Evolutionary conservation across 2,797 vertebrate species (phyloP).

Genomic region (Margarornis squamiger): DNA sequence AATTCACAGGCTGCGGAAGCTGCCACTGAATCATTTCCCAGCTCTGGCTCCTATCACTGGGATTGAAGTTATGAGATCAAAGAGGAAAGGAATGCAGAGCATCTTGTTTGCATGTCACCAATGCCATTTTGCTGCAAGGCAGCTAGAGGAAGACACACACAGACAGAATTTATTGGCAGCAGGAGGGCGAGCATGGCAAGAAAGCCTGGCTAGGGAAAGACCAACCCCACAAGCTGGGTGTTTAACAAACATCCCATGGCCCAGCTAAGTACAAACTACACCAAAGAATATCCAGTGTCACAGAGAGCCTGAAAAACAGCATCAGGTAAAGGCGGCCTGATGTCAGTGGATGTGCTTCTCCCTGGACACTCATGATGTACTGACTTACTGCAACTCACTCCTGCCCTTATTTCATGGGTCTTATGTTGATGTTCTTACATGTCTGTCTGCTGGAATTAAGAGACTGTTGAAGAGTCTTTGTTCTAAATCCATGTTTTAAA

Average conservation of each 20-base stretch:
- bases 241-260: background rate
- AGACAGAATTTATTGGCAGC: background rate
- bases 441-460: background rate
- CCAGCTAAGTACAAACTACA: background rate
- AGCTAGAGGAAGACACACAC: background rate
- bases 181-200: background rate
- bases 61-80: conserved; percentile 37
- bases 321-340: background rate
- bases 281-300: background rate
- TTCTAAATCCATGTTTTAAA: background rate
- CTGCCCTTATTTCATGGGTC: background rate
- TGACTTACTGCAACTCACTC: background rate
- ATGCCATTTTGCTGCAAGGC: conserved; percentile 43
- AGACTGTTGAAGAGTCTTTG: background rate
- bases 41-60: conserved; percentile 22
- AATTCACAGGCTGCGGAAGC: conserved; percentile 11
- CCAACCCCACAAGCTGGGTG: background rate
- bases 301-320: background rate
- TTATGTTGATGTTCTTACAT: background rate
- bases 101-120: conserved; percentile 34
- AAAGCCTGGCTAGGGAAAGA: background rate
- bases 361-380: background rate
- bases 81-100: conserved; percentile 46
- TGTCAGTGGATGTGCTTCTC: background rate
- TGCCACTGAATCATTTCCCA: background rate